Conservation (phyloP, 1,140 invertebrate genomes). For the Pantala flavescens region DNA sequence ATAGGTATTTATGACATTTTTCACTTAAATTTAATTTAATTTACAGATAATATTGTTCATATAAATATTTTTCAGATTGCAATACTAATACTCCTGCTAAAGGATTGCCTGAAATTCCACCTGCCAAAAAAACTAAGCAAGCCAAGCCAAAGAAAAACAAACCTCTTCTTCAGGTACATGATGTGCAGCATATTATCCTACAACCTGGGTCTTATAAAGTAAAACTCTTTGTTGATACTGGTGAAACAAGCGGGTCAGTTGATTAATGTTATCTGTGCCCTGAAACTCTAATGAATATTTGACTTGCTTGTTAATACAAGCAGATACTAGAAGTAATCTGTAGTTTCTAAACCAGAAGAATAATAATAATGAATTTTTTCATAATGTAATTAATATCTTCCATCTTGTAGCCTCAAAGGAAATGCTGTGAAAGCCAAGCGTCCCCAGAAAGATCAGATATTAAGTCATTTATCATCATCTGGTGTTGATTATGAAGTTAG, state of each 20-base stretch:
- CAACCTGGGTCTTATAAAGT: not conserved
- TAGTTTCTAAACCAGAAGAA: too few species aligned
- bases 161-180: not conserved
- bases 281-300: too few species aligned
- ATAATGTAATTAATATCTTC: too few species aligned
- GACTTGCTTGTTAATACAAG: too few species aligned
- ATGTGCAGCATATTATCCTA: not conserved
- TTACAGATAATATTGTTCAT: too few species aligned
- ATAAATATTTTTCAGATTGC: too few species aligned
- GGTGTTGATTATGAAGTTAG: slow-evolving; percentile 67
- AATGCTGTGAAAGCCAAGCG: slow-evolving; percentile 22
- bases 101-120: not conserved
- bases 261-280: too few species aligned
- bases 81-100: too few species aligned
- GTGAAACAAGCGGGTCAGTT: slow-evolving; percentile 5
- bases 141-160: not conserved
- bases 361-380: too few species aligned
- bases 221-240: not conserved
- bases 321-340: too few species aligned
- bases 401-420: slow-evolving; percentile 34
- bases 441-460: slow-evolving; percentile 37
- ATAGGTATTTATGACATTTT: not conserved
- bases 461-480: slow-evolving; percentile 49
- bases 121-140: slow-evolving; percentile 12
- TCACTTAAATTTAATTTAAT: too few species aligned